These are phyloP conservation scores for Grammomys dolichurus DNA, from an alignment of 2,113 vertebrate species.

Conservation along the genomic window DNA sequence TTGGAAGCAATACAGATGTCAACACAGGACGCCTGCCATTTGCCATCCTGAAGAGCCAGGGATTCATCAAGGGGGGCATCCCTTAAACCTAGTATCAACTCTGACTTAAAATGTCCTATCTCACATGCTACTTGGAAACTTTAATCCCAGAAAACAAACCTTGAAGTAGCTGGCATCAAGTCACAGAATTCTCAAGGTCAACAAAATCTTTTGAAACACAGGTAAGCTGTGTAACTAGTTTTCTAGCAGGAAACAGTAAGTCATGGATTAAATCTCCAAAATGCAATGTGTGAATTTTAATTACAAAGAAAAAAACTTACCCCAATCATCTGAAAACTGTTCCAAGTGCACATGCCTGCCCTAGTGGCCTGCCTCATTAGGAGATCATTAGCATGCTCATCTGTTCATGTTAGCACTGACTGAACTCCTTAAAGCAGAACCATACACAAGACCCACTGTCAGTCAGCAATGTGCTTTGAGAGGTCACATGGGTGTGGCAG, in stretches of 20 bases:
- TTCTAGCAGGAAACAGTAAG: background rate
- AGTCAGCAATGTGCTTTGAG: background rate
- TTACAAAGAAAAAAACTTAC: slow-evolving; percentile 1
- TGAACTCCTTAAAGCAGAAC: background rate
- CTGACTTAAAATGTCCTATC: background rate
- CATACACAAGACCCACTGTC: background rate
- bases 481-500: too few relatives aligned
- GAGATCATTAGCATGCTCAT: background rate
- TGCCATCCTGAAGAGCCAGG: background rate
- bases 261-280: background rate
- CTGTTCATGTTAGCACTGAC: background rate
- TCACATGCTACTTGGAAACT: background rate
- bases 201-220: background rate
- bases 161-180: background rate
- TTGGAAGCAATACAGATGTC: background rate
- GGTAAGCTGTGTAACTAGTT: background rate
- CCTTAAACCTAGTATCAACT: background rate
- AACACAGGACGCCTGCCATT: background rate
- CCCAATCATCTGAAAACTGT: slow-evolving; percentile 26
- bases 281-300: slow-evolving; percentile 41
- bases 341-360: background rate
- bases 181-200: background rate
- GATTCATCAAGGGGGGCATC: too few relatives aligned
- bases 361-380: background rate
- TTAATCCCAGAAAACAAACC: background rate